These are phyloP conservation scores for Crepidodera aurea DNA, from an alignment of 2,888 invertebrate genomes.

Conservation along the genomic window DNA sequence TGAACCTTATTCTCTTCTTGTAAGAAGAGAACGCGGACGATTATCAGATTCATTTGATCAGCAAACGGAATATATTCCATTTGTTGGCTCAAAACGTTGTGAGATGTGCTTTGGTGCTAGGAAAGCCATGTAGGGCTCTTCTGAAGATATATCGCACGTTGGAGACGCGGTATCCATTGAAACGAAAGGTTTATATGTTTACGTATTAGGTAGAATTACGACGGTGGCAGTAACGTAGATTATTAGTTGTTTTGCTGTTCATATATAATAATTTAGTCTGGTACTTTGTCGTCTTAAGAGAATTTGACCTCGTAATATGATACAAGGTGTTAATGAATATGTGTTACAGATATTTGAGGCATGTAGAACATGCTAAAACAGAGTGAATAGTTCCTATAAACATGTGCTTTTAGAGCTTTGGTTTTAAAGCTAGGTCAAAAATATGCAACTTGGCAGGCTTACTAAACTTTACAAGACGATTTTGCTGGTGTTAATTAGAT, in stretches of 20 bases:
- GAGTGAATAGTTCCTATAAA: too few species aligned
- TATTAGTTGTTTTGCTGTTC: not conserved
- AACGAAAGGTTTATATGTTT: constrained; percentile 6
- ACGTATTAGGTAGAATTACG: not conserved
- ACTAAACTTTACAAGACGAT: too few species aligned
- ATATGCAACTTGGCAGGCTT: too few species aligned
- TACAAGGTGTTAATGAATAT: too few species aligned
- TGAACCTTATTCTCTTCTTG: constrained; percentile 28
- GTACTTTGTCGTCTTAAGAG: too few species aligned
- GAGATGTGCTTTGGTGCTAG: not conserved
- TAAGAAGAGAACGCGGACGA: constrained; percentile 7
- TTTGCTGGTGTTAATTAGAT: too few species aligned
- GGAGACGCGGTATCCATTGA: constrained; percentile 4
- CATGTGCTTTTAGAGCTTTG: too few species aligned
- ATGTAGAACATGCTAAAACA: too few species aligned
- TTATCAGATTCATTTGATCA: constrained; percentile 25
- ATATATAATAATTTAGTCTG: too few species aligned
- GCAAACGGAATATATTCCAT: constrained; percentile 17
- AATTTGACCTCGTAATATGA: too few species aligned
- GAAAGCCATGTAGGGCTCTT: not conserved
- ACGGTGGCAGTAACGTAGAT: not conserved
- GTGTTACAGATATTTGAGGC: too few species aligned
- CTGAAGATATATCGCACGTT: not conserved
- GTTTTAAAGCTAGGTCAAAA: too few species aligned
- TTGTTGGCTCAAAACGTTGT: constrained; percentile 1